Conservation (phyloP, 2,113 vertebrate species). For the Loxodonta africana region DNA sequence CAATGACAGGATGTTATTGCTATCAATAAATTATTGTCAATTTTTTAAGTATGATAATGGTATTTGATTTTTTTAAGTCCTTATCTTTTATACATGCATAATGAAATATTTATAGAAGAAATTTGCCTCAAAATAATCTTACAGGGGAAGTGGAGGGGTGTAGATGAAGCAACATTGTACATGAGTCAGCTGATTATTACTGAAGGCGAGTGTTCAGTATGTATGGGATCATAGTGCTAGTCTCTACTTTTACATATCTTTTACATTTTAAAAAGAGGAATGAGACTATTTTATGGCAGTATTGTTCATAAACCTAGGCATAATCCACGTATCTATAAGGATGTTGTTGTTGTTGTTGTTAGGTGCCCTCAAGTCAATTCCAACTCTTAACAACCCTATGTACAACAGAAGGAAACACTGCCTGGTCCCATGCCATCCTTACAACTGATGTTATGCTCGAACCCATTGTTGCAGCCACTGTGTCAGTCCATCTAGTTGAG, state of each 20-base stretch:
- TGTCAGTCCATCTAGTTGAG: too few species aligned
- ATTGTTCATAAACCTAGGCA: constrained; percentile 29
- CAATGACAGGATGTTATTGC: not conserved
- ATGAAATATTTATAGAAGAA: constrained; percentile 25
- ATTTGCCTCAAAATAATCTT: constrained; percentile 23
- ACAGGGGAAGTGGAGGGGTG: not conserved
- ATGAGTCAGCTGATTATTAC: not conserved
- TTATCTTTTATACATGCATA: constrained; percentile 2
- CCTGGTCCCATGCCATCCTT: too few species aligned
- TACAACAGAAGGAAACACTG: too few species aligned
- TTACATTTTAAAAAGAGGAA: not conserved
- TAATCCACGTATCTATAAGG: not conserved
- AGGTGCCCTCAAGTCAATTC: too few species aligned
- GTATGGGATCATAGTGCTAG: not conserved
- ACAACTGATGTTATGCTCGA: too few species aligned
- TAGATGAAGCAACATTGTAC: not conserved
- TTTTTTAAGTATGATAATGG: not conserved
- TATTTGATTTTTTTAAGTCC: not conserved
- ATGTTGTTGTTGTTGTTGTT: too few species aligned
- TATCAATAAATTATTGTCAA: not conserved
- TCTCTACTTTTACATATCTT: not conserved
- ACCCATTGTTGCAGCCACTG: too few species aligned
- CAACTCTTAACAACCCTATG: too few species aligned
- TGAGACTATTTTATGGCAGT: not conserved
- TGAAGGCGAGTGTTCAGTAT: not conserved